Conservation (phyloP, 2,113 vertebrate genomes). For the Brienomyrus brachyistius region DNA sequence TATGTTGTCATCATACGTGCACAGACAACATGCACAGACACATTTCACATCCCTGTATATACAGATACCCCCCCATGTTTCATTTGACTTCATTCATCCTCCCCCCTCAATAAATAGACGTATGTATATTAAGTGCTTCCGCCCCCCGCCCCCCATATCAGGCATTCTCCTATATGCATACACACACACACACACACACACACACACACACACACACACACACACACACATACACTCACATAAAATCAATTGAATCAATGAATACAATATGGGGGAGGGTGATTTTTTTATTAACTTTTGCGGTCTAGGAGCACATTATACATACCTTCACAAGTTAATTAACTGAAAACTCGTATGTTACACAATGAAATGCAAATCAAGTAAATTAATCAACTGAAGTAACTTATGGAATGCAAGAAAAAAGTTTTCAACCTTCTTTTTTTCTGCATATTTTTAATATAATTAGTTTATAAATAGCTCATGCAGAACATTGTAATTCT, state of each 20-base stretch:
- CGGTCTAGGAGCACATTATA: not conserved
- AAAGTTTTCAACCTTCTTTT: not conserved
- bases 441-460: constrained; percentile 45
- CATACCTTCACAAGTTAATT: constrained; percentile 1
- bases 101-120: too few species aligned
- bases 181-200: too few species aligned
- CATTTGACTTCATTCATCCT: too few species aligned
- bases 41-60: too few species aligned
- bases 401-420: not conserved
- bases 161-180: too few species aligned
- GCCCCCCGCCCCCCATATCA: not conserved
- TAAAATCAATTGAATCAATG: not conserved
- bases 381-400: not conserved
- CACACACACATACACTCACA: not conserved
- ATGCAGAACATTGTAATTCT: constrained; percentile 62
- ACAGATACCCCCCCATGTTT: too few species aligned
- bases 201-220: not conserved
- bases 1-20: too few species aligned
- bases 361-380: not conserved
- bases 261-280: not conserved
- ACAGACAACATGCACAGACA: too few species aligned
- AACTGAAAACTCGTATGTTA: not conserved
- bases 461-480: constrained; percentile 71
- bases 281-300: not conserved
- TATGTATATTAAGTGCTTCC: not conserved